Conservation (phyloP, 1,140 invertebrate species). For the Zaprionus lachaisei region DNA sequence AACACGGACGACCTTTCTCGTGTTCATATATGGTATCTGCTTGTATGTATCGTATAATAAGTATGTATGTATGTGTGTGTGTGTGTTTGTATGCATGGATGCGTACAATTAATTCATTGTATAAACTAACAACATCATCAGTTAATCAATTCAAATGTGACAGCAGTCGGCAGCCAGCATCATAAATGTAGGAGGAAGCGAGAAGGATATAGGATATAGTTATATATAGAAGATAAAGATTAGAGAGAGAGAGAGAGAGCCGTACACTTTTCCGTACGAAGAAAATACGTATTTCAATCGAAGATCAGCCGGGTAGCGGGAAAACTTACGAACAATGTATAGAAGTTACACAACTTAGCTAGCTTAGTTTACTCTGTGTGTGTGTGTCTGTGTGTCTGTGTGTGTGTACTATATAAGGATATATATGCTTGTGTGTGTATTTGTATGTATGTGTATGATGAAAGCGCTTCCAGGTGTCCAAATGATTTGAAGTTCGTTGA, state of each 20-base stretch:
- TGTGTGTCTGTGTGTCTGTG: conserved; percentile 27
- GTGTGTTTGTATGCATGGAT: conserved; percentile 33
- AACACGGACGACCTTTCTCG: conserved; percentile 29
- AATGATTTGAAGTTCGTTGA: conserved; percentile 54
- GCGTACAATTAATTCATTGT: conserved; percentile 70
- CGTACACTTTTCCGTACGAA: conserved; percentile 67
- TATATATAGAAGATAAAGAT: background rate
- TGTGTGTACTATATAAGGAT: conserved; percentile 21
- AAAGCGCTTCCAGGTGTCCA: conserved; percentile 53
- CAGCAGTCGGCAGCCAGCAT: conserved; percentile 40
- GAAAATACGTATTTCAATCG: conserved; percentile 76
- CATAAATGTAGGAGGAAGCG: background rate
- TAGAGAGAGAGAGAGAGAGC: conserved; percentile 11
- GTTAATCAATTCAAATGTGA: conserved; percentile 71
- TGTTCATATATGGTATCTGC: conserved; percentile 8
- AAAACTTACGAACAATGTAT: conserved; percentile 35
- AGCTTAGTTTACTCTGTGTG: conserved; percentile 24
- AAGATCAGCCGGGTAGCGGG: conserved; percentile 67
- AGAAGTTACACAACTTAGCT: conserved; percentile 56
- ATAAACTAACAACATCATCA: conserved; percentile 81
- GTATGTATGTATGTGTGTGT: conserved; percentile 5
- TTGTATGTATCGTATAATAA: conserved; percentile 3
- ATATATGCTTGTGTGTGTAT: conserved; percentile 24
- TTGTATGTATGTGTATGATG: conserved; percentile 34
- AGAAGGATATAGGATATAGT: background rate